phyloP scores from a whole-genome alignment of 2,888 invertebrate species.

The Cryptosula pallasiana region DNA sequence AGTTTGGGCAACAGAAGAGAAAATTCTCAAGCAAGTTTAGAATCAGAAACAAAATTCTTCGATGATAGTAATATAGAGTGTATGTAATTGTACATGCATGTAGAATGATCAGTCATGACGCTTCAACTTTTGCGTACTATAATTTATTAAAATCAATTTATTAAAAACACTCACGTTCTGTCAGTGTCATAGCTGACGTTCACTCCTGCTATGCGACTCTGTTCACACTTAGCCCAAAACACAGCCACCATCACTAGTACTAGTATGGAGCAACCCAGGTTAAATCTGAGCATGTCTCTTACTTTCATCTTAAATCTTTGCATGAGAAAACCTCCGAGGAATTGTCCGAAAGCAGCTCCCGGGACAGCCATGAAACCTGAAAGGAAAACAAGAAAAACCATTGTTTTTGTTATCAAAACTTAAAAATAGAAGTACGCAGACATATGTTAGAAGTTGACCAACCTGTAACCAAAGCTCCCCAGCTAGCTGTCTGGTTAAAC shows the following conservation, averaged over 20 bases:
- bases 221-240: conserved; percentile 16
- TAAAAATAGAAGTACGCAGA: no score
- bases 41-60: no score
- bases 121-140: background rate
- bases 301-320: conserved; percentile 39
- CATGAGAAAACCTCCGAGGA: conserved; percentile 42
- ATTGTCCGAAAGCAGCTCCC: conserved; percentile 44
- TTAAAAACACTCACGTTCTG: background rate
- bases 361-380: conserved; percentile 43
- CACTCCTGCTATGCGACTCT: background rate
- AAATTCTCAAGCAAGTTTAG: no score
- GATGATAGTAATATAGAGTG: no score
- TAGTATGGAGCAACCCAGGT: conserved; percentile 28
- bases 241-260: background rate
- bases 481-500: conserved; percentile 64
- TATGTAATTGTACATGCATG: no score
- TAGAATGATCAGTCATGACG: background rate
- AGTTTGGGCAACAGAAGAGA: no score
- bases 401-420: background rate
- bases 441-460: conserved; percentile 29
- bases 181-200: background rate
- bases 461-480: conserved; percentile 66
- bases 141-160: no score
- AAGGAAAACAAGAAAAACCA: background rate
- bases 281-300: conserved; percentile 37